These are phyloP conservation scores for Drosophila micromelanica DNA, from an alignment of 1,140 invertebrate species.

Conservation along the genomic window DNA sequence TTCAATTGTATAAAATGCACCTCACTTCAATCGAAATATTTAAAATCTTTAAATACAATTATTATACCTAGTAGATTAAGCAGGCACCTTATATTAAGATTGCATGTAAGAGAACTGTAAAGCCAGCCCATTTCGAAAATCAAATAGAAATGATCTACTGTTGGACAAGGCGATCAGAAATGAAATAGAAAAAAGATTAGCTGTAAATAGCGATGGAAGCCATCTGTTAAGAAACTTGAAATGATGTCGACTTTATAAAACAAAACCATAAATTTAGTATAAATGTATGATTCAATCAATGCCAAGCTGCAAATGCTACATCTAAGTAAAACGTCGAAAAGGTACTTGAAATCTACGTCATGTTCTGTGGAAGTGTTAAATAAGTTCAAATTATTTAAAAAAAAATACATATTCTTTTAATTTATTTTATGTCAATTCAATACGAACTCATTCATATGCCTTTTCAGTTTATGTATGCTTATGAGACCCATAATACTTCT, in stretches of 20 bases:
- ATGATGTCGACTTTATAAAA: slow-evolving; percentile 6
- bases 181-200: background rate
- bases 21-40: slow-evolving; percentile 39
- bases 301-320: slow-evolving; percentile 38
- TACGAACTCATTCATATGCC: no score
- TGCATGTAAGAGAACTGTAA: slow-evolving; percentile 35
- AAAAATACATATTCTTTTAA: no score
- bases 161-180: background rate
- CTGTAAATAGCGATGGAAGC: slow-evolving; percentile 55
- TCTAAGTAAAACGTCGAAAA: background rate
- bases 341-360: no score
- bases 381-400: no score
- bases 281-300: slow-evolving; percentile 31
- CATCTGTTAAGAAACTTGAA: slow-evolving; percentile 13
- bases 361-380: no score
- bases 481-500: slow-evolving; percentile 4
- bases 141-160: slow-evolving; percentile 10
- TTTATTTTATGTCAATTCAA: no score
- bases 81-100: slow-evolving; percentile 20
- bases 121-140: slow-evolving; percentile 12
- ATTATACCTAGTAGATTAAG: slow-evolving; percentile 34
- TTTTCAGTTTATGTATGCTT: background rate
- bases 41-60: slow-evolving; percentile 30
- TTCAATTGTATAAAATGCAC: slow-evolving; percentile 72
- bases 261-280: slow-evolving; percentile 18